Percentiles rank a stretch among this genome's conserved stretches.
Conservation (phyloP, 2,797 vertebrate genomes). For the Aeoliscus strigatus region DNA sequence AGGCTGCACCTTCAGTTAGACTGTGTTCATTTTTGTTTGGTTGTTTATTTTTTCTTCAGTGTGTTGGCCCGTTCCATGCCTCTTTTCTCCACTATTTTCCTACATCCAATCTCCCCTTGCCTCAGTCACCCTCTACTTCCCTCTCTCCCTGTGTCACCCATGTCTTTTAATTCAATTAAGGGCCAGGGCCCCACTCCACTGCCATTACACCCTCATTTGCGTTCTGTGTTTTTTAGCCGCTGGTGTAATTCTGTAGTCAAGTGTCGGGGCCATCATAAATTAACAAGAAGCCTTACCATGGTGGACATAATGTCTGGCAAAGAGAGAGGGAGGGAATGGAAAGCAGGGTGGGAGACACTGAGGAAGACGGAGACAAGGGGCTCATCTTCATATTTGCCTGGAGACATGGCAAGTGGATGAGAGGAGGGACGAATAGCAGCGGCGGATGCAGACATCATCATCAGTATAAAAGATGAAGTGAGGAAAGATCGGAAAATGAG, state of each 20-base stretch:
- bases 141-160: conserved; percentile 44
- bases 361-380: conserved; percentile 53
- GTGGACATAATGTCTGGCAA: conserved; percentile 71
- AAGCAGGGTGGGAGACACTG: conserved; percentile 33
- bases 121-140: conserved; percentile 38
- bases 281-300: conserved; percentile 69
- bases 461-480: conserved; percentile 68
- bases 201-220: conserved; percentile 92
- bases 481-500: conserved; percentile 67
- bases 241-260: conserved; percentile 81
- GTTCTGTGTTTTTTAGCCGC: conserved; percentile 81
- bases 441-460: conserved; percentile 64
- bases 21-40: too few relatives aligned
- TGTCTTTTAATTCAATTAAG: conserved; percentile 99
- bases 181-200: conserved; percentile 83
- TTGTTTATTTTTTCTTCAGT: too few relatives aligned
- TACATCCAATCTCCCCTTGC: conserved; percentile 26
- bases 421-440: conserved; percentile 69
- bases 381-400: conserved; percentile 75
- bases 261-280: conserved; percentile 77
- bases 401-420: conserved; percentile 66
- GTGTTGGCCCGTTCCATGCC: conserved; percentile 43
- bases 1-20: too few relatives aligned
- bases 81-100: conserved; percentile 45
- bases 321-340: conserved; percentile 51